Evolutionary conservation across 2,797 vertebrate genomes (phyloP).

Genomic region (Crenichthys baileyi): DNA sequence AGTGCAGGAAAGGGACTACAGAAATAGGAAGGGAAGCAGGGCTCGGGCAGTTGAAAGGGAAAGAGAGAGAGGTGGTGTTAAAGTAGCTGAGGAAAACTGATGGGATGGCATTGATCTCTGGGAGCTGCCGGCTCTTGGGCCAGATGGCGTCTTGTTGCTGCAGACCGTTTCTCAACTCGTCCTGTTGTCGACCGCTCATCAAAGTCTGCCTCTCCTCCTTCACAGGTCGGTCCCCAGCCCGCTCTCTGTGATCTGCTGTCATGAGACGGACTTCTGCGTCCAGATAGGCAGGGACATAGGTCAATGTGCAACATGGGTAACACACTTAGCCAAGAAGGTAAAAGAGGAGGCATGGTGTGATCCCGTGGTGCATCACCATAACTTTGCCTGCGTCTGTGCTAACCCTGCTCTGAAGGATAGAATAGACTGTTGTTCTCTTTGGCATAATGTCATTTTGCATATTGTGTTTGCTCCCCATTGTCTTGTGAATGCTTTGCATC

Average conservation of each 20-base stretch:
- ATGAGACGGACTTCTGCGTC: constrained; percentile 66
- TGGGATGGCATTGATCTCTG: constrained; percentile 74
- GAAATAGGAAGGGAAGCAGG: constrained; percentile 56
- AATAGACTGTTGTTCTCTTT: constrained; percentile 66
- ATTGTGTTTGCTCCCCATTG: constrained; percentile 62
- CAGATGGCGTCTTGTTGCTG: constrained; percentile 82
- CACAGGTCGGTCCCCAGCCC: constrained; percentile 83
- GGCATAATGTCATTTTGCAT: constrained; percentile 64
- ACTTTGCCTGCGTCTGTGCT: constrained; percentile 61
- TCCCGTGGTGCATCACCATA: constrained; percentile 54
- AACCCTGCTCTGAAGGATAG: constrained; percentile 62
- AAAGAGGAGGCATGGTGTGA: constrained; percentile 67
- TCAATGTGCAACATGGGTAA: constrained; percentile 79
- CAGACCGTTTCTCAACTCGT: constrained; percentile 74
- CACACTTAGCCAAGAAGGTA: constrained; percentile 83
- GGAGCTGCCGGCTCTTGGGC: constrained; percentile 70
- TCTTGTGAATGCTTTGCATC: constrained; percentile 56
- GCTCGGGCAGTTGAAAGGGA: constrained; percentile 55
- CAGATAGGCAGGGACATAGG: constrained; percentile 65
- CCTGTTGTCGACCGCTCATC: constrained; percentile 77
- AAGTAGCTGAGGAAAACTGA: constrained; percentile 50
- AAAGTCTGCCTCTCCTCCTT: constrained; percentile 84
- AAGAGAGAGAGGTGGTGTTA: constrained; percentile 53
- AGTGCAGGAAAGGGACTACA: constrained; percentile 52
- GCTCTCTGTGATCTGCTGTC: constrained; percentile 58